phyloP scores from a whole-genome alignment of 2,113 vertebrate genomes.

The Oncorhynchus nerka region DNA sequence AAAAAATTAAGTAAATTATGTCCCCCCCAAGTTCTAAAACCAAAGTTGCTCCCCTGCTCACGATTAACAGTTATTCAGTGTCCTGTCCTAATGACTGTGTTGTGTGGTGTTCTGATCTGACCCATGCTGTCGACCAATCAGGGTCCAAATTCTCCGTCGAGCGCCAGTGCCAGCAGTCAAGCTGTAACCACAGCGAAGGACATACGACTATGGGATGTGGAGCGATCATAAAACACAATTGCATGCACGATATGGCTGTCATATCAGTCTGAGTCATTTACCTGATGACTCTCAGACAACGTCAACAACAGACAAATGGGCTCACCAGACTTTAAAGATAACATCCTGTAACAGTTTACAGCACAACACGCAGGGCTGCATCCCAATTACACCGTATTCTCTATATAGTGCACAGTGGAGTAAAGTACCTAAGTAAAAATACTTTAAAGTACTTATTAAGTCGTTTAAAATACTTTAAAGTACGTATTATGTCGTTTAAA shows the following conservation, averaged over 20 bases:
- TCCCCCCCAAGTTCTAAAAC: too few species aligned
- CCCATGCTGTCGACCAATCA: not conserved
- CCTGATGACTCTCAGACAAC: not conserved
- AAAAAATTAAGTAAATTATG: too few species aligned
- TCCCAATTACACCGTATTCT: too few species aligned
- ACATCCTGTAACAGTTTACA: not conserved
- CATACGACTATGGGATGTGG: not conserved
- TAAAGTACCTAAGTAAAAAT: too few species aligned
- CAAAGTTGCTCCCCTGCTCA: too few species aligned
- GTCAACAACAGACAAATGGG: not conserved
- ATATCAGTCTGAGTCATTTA: not conserved
- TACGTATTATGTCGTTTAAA: too few species aligned
- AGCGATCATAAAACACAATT: not conserved
- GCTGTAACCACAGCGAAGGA: not conserved
- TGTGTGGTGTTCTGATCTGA: not conserved
- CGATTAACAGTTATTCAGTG: not conserved
- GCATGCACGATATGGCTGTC: not conserved
- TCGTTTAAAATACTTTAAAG: too few species aligned
- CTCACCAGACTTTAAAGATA: not conserved
- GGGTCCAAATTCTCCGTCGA: not conserved
- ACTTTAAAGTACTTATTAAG: too few species aligned
- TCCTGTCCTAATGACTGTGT: not conserved
- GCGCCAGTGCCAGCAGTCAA: not conserved
- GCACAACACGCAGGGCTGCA: too few species aligned
- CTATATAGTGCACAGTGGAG: too few species aligned